Conservation (phyloP, 2,888 invertebrate species). For the Andrena hattorfiana region DNA sequence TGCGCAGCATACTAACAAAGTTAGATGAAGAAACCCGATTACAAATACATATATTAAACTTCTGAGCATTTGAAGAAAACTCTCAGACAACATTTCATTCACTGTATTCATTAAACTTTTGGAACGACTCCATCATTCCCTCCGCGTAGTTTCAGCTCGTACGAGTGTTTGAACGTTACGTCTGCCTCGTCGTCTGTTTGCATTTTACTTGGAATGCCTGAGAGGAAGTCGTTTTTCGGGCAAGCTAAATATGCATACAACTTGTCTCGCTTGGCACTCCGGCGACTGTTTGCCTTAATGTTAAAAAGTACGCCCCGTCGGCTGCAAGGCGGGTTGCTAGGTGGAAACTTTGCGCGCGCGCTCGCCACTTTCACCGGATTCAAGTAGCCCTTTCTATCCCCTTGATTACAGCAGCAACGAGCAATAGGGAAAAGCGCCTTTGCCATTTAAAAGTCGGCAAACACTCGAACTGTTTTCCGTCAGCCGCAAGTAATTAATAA, state of each 20-base stretch:
- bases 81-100: too few species aligned
- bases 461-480: not conserved
- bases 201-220: slow-evolving; percentile 19
- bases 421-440: too few species aligned
- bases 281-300: slow-evolving; percentile 24
- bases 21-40: not conserved
- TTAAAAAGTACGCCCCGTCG: slow-evolving; percentile 3
- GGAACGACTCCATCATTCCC: not conserved
- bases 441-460: not conserved
- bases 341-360: not conserved
- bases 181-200: slow-evolving; percentile 23
- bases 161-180: not conserved
- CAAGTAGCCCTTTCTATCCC: not conserved
- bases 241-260: slow-evolving; percentile 37
- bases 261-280: slow-evolving; percentile 15
- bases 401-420: not conserved
- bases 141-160: not conserved
- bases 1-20: not conserved
- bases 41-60: not conserved
- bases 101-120: not conserved
- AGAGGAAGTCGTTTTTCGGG: slow-evolving; percentile 24
- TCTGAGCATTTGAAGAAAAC: too few species aligned
- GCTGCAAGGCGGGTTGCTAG: not conserved
- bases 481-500: not conserved
- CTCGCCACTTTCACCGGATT: not conserved